Conservation (phyloP, 2,888 invertebrate genomes). For the Polydrusus tereticollis region DNA sequence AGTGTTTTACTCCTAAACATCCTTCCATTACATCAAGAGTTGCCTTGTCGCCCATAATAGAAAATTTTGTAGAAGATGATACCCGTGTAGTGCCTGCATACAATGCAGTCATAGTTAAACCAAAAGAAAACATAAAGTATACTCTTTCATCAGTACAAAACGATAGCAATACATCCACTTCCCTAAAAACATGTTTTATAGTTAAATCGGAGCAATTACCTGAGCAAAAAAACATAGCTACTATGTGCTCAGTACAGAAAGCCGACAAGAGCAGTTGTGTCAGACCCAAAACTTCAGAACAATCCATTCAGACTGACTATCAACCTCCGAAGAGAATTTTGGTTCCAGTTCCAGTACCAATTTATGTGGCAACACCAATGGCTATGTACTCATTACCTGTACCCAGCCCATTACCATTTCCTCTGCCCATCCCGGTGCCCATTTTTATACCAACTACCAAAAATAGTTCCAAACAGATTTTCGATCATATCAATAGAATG, state of each 20-base stretch:
- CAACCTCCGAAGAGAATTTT: conserved; percentile 10
- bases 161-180: neutral
- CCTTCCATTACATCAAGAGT: neutral
- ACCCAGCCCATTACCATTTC: conserved; percentile 85
- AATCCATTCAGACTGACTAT: conserved; percentile 38
- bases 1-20: neutral
- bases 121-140: neutral
- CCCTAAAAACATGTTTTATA: conserved; percentile 66
- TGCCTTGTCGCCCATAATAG: neutral
- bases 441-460: conserved; percentile 86
- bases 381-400: conserved; percentile 86
- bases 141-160: neutral
- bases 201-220: conserved; percentile 82
- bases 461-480: conserved; percentile 74
- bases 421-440: conserved; percentile 86
- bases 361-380: conserved; percentile 85
- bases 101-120: neutral
- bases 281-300: conserved; percentile 9
- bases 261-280: conserved; percentile 72
- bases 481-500: conserved; percentile 1
- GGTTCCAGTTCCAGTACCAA: conserved; percentile 86
- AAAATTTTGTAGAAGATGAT: neutral
- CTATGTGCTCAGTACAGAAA: conserved; percentile 66
- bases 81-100: neutral
- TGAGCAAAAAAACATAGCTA: conserved; percentile 80